phyloP scores from a whole-genome alignment of 2,797 vertebrate genomes.

The Bovichtus diacanthus region DNA sequence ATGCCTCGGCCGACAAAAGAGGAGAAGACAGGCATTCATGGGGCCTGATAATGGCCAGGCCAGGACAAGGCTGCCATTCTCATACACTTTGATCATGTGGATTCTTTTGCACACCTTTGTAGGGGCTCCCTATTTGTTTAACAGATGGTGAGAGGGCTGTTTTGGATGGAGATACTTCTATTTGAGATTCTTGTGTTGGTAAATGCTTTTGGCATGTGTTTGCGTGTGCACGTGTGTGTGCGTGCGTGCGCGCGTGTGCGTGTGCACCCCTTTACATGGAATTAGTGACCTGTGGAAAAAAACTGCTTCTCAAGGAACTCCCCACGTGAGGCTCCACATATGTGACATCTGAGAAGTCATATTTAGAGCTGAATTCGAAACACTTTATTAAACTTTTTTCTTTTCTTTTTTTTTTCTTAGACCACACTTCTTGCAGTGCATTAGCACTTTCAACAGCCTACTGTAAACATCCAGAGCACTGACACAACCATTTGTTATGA shows the following conservation, averaged over 20 bases:
- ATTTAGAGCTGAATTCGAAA: conserved; percentile 34
- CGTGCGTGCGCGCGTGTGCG: conserved; percentile 7
- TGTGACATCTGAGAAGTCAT: conserved; percentile 34
- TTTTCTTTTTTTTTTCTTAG: not conserved
- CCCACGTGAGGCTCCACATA: conserved; percentile 20
- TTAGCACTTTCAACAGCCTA: not conserved
- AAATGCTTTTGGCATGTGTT: conserved; percentile 69
- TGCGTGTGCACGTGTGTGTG: conserved; percentile 40
- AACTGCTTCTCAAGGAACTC: conserved; percentile 30
- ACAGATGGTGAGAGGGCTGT: conserved; percentile 77
- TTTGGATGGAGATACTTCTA: conserved; percentile 79
- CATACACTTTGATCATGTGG: conserved; percentile 84
- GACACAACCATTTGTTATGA: conserved; percentile 17
- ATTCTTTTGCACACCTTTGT: conserved; percentile 86
- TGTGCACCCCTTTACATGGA: conserved; percentile 48
- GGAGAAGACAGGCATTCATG: conserved; percentile 87
- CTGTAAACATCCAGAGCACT: not conserved
- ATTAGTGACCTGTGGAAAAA: conserved; percentile 61
- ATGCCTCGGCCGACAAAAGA: conserved; percentile 85
- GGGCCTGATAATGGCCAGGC: conserved; percentile 84
- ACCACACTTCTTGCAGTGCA: not conserved
- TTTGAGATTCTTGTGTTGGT: conserved; percentile 64
- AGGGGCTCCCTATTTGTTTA: conserved; percentile 84
- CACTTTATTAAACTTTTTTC: conserved; percentile 16
- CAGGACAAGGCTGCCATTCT: conserved; percentile 84